Base-by-base conservation (phyloP, 2,888 invertebrate species). In the Nomada fabriciana region DNA sequence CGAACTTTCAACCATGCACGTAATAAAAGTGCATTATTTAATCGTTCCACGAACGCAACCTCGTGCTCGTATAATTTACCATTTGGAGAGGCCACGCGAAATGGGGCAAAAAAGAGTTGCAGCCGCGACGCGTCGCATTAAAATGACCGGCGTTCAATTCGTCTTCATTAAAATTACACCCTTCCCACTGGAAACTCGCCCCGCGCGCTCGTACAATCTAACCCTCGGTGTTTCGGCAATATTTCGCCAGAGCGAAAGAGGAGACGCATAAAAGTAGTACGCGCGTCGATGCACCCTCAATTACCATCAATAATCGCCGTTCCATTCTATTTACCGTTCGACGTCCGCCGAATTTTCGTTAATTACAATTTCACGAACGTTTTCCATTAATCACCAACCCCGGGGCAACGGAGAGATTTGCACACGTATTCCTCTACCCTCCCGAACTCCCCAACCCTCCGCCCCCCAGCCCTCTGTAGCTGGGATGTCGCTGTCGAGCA, bases 311-410 rank as follows among this genome's bases (percentile, higher is more conserved):
- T 80, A 80, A 72, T 71, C 79, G 79, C 47, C 47, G 65, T 43
- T 36, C 65, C 65, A 23, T 60, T 77, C 78, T 80, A 60, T 80
- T 80, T 80, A 71, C 71, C 43, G 50, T 72, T 67, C 65, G 71
- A 52, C 72, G 80, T 80, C 13, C 72, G 63, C 29, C 55, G 79
- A 72, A 79, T 80, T 80, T 80, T 80, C 80, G 79, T 80, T 80
- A 80, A 80, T 80, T 72, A 80, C 80, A 80, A 80, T 80, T 80
- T 71, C 80, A 72, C 71, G 71, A 72, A 79, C 79, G 72, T 72
- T 68, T 70, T 52, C 79, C 80, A 80, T 80, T 72, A 79, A 79
- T 80, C 80, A 79, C 67, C 79, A 55, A 42, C 47, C 71, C 70
- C n/a, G 53, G 18, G n/a, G 25, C 11, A 53, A 36, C 18, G 42